These are phyloP conservation scores for Perca fluviatilis DNA, from an alignment of 2,113 vertebrate species.

Conservation along the genomic window DNA sequence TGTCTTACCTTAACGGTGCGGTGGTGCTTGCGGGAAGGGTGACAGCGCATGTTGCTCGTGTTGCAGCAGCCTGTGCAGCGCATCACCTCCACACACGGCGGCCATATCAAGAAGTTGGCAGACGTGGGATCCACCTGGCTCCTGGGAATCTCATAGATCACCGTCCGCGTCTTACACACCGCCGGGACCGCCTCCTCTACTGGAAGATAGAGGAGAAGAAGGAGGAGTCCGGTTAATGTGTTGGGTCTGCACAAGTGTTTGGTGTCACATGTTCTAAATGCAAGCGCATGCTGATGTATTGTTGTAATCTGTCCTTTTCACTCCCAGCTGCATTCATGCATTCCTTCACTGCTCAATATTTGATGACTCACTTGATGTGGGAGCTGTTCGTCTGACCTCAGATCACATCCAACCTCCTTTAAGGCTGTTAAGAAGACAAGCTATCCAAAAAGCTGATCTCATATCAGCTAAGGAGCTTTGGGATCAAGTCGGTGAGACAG, in stretches of 20 bases:
- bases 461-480: slow-evolving; percentile 71
- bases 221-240: slow-evolving; percentile 29
- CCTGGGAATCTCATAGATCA: slow-evolving; percentile 98
- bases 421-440: slow-evolving; percentile 59
- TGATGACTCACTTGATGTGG: slow-evolving; percentile 72
- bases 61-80: slow-evolving; percentile 98
- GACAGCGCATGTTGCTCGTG: slow-evolving; percentile 95
- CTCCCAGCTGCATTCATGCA: slow-evolving; percentile 54
- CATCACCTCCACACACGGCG: slow-evolving; percentile 97
- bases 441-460: slow-evolving; percentile 68
- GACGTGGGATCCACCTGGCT: slow-evolving; percentile 98
- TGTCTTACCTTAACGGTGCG: slow-evolving; percentile 94
- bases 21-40: slow-evolving; percentile 93
- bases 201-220: slow-evolving; percentile 63
- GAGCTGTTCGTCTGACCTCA: slow-evolving; percentile 60
- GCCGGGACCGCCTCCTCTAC: slow-evolving; percentile 95
- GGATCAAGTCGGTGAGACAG: slow-evolving; percentile 59
- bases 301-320: slow-evolving; percentile 40
- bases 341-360: slow-evolving; percentile 64
- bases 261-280: slow-evolving; percentile 48
- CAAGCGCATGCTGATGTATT: slow-evolving; percentile 26
- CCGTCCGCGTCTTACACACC: slow-evolving; percentile 95
- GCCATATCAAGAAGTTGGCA: slow-evolving; percentile 99
- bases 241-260: slow-evolving; percentile 21
- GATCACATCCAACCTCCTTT: slow-evolving; percentile 57